Evolutionary conservation across 2,888 invertebrate species (phyloP), one percentile per base, ranked within the genome.

Genomic region (Thera obeliscata): DNA sequence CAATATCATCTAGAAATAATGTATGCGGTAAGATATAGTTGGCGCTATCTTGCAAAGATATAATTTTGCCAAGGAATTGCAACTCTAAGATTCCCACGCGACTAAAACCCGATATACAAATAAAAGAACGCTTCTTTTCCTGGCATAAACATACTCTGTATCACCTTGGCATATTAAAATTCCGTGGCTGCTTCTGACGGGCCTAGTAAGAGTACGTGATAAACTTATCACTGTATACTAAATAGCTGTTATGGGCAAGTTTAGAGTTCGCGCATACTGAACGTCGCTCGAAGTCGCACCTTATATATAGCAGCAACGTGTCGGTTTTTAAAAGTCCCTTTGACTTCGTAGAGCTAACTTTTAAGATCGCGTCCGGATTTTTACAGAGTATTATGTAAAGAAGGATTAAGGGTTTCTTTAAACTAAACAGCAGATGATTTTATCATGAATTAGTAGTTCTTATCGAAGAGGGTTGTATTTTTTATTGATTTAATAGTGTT

Each of bases 161-260:
- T 83, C 87, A 86, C 86, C 87, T 86, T 83, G 78, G 69, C 81
- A 84, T 88, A 87, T 93, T 93, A 91, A 93, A 87, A 93, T 93
- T 93, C 93, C 72, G 76, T 70, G 74, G 84, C 79, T 80, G 77
- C 81, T 78, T 73, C 78, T 74, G 68, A 81, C 82, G 82, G 78
- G 88, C 87, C 90, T 90, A 83, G 87, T 87, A 78, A 75, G 77
- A 72, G 58, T 67, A 93, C 93, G 93, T 93, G 93, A 84, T 89
- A 86, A 88, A 90, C 91, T 92, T 93, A 91, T 80, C 82, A 74
- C 81, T 81, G 87, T 86, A 87, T 87, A 84, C 83, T 85, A 87
- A 88, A 89, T 87, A 89, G 85, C 81, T 79, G 81, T 81, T 75
- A 75, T 75, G 74, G 72, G 72, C 72, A 79, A 81, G 82, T 83